Conservation (phyloP, 2,888 invertebrate genomes). For the Campoplex capitator region DNA sequence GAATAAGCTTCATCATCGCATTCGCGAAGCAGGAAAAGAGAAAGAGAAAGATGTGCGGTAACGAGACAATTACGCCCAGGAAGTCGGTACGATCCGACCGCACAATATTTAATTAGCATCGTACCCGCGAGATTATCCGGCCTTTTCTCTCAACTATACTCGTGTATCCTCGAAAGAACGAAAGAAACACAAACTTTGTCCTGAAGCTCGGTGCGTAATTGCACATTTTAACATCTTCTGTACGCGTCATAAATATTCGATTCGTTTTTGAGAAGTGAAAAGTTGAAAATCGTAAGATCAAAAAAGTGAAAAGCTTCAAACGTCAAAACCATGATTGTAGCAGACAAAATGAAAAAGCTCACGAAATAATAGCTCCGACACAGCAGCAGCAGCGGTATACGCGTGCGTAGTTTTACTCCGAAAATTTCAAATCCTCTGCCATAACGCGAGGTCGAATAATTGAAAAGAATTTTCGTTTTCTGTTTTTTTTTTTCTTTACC, state of each 20-base stretch:
- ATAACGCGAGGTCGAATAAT: not conserved
- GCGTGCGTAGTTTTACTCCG: not conserved
- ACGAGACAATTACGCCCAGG: slow-evolving; percentile 76
- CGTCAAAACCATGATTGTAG: not conserved
- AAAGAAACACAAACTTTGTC: slow-evolving; percentile 29
- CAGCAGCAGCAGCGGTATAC: too few species aligned
- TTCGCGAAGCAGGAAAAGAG: slow-evolving; percentile 6
- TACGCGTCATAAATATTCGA: not conserved
- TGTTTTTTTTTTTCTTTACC: not conserved
- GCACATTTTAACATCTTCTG: not conserved
- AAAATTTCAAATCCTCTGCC: not conserved
- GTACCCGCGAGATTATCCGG: slow-evolving; percentile 69
- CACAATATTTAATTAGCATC: slow-evolving; percentile 75
- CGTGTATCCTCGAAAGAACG: not conserved
- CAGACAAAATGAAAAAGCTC: not conserved
- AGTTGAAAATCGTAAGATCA: not conserved
- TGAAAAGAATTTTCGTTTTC: not conserved
- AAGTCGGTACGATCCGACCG: slow-evolving; percentile 73
- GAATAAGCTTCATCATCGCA: slow-evolving; percentile 39
- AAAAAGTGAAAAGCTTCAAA: not conserved
- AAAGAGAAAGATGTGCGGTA: slow-evolving; percentile 58
- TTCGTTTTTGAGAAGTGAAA: not conserved
- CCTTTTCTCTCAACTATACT: slow-evolving; percentile 49
- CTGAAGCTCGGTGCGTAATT: not conserved
- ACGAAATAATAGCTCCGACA: too few species aligned